These are phyloP conservation scores for Hassar affinis DNA, from an alignment of 2,113 vertebrate species.

Conservation along the genomic window DNA sequence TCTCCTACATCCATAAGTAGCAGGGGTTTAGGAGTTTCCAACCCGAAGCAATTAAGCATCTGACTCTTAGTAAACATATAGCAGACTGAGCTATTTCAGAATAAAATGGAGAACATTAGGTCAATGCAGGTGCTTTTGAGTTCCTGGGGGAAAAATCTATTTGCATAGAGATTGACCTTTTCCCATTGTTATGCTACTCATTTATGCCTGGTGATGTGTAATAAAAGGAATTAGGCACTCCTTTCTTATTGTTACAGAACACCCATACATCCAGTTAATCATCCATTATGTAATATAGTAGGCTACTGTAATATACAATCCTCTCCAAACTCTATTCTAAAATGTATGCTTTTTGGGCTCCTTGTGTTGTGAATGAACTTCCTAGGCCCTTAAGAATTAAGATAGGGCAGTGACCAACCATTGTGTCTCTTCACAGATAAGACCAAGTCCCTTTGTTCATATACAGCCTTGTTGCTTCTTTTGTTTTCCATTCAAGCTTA, in stretches of 20 bases:
- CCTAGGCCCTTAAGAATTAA: no score
- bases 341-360: no score
- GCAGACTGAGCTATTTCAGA: background rate
- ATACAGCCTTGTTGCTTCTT: no score
- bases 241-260: background rate
- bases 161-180: slow-evolving; percentile 16
- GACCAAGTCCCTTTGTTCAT: no score
- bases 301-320: background rate
- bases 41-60: background rate
- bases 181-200: background rate
- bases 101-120: background rate
- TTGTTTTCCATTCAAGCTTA: no score
- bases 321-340: background rate
- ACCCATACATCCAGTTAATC: background rate
- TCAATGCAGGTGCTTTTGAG: background rate
- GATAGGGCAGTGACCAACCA: no score
- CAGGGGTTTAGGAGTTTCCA: background rate
- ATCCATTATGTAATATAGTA: background rate
- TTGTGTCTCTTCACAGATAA: no score
- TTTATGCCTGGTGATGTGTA: background rate
- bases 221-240: background rate
- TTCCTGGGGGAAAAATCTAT: background rate
- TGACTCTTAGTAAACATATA: background rate
- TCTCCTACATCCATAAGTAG: no score
- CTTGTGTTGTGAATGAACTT: no score